phyloP scores from a whole-genome alignment of 2,797 vertebrate genomes.

The Delichon dasypus region DNA sequence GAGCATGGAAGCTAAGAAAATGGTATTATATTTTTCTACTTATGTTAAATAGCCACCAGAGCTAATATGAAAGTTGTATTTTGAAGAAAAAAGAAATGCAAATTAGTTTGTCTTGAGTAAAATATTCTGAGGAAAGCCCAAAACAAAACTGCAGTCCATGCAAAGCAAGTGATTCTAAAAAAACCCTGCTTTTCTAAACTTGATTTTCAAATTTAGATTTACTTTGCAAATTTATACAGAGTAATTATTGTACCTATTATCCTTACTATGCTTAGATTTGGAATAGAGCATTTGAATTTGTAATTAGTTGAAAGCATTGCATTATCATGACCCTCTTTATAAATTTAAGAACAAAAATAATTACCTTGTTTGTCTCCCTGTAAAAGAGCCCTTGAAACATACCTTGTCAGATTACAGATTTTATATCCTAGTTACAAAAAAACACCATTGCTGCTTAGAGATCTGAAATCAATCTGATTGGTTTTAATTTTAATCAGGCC shows the following conservation, averaged over 20 bases:
- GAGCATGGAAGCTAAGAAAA: not conserved
- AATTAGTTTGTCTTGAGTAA: not conserved
- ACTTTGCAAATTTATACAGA: not conserved
- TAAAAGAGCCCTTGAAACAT: not conserved
- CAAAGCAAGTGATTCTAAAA: not conserved
- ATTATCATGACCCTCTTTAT: not conserved
- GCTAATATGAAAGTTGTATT: not conserved
- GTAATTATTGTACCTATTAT: not conserved
- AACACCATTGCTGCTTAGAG: not conserved
- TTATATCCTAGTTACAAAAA: not conserved
- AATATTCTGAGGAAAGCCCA: not conserved
- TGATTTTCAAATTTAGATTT: not conserved
- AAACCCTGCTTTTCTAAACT: not conserved
- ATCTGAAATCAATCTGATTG: not conserved
- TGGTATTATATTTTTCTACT: not conserved
- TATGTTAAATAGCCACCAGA: not conserved
- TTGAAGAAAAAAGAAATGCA: not conserved
- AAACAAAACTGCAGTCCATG: not conserved
- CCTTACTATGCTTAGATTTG: not conserved
- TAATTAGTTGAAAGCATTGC: not conserved
- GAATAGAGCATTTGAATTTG: not conserved
- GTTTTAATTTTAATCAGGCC: not conserved
- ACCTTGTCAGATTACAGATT: not conserved
- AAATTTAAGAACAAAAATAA: not conserved
- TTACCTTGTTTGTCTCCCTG: not conserved